Evolutionary conservation across 1,140 invertebrate species (phyloP).

Genomic region (Mya arenaria): DNA sequence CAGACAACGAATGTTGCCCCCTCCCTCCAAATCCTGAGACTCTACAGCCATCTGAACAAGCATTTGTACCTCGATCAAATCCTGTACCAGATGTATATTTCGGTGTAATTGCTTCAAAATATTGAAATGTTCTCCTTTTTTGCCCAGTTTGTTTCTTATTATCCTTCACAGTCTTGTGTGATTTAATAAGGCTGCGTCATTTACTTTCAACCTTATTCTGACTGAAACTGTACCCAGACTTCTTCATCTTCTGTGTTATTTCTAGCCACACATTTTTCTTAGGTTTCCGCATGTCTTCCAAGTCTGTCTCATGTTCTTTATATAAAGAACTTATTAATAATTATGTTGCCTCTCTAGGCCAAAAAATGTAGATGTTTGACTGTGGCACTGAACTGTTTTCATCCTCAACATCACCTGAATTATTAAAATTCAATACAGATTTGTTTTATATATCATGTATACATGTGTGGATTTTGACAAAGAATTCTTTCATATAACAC

Average conservation of each 20-base stretch:
- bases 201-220: conserved; percentile 17
- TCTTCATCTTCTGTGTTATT: conserved; percentile 7
- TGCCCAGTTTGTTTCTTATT: too few species aligned
- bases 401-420: conserved; percentile 5
- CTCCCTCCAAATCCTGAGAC: too few species aligned
- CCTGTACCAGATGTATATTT: too few species aligned
- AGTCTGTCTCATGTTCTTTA: conserved; percentile 12
- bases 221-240: background rate
- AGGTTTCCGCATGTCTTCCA: background rate
- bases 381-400: conserved; percentile 3
- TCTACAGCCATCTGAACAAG: too few species aligned
- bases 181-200: background rate
- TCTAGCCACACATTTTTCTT: conserved; percentile 18
- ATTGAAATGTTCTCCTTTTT: too few species aligned
- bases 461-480: too few species aligned
- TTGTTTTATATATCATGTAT: too few species aligned
- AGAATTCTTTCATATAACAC: too few species aligned
- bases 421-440: background rate
- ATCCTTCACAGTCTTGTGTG: background rate
- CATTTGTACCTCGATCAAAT: too few species aligned
- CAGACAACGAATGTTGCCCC: too few species aligned
- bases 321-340: background rate
- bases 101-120: too few species aligned
- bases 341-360: too few species aligned
- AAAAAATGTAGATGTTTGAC: background rate